Base-by-base conservation (phyloP, 2,797 vertebrate species). In the Muraenolepis orangiensis region DNA sequence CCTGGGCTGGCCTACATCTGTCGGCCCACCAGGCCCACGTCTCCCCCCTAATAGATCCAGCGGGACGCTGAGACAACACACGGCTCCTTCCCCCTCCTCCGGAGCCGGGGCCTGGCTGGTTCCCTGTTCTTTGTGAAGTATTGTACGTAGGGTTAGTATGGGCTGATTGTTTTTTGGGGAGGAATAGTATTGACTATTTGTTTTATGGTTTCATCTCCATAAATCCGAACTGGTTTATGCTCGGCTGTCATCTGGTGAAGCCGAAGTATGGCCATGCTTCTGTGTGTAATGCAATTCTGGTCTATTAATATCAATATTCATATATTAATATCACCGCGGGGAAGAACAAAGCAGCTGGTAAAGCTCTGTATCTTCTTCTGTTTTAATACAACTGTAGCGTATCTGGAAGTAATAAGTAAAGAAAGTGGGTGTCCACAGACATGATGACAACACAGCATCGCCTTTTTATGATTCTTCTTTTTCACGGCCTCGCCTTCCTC, bases 31-130 rank as follows among this genome's bases (percentile, higher is more conserved):
- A 72, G 13, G 30, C 30, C 69, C 72, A 70, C 64, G 26, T 71
- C 75, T 70, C 32, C 75, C 51, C 34, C 6, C 70, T 83, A 76
- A 80, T 80, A 80, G 78, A 82, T 77, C 74, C 73, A 82, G 1
- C 7, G 80, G 78, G 78, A 80, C 30, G 69, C 11, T 3, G 14
- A 82, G 16, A 14, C 29, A 38, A 71, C 36, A 71, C 13, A 23
- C 11, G 23, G 10, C 71, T 46, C 36, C 69, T 75, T 14, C 14
- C 66, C 14, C 66, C 69, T 77, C 16, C 61, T 46, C 26, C 70
- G 34, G 20, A 73, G 71, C 67, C 16, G 42, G 28, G 1, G 51
- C 51, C 51, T 1, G 6, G 23, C 5, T 57, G 20, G 7, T 57
- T 57, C 7, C 20, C 6, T n/a, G 23, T 57, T 57, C 51, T 57